Base-by-base conservation (phyloP, 2,888 invertebrate genomes). In the Harpalus rubripes region DNA sequence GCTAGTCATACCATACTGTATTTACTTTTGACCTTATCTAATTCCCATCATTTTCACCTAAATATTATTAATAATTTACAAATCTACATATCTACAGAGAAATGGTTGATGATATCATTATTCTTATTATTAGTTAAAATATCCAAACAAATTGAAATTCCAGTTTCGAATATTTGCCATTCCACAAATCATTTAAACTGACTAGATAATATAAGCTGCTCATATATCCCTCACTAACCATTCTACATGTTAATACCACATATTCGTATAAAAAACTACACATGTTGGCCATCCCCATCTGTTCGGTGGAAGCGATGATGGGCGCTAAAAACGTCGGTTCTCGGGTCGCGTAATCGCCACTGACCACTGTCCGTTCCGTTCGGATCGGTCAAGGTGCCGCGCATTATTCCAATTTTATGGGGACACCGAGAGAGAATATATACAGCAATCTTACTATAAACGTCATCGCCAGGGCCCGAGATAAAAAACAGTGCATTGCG, bases 361-460 rank as follows among this genome's bases (percentile, higher is more conserved):
- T 74, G 72, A 74, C 72, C 72, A 16, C 72, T 26, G 58, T 78
- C 58, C 22, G 78, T 32, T 32, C 32, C 32, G 32, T 32, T 32
- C 32, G 5, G 32, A 32, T 83, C 86, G 86, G 87, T 85, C 86
- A 86, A 86, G 87, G 87, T 86, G 84, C 84, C 41, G 15, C 8
- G 72, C 72, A 74, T 74, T 87, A 87, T 87, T 86, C 87, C 85
- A 86, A 85, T 85, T 87, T 87, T 87, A 87, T 87, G 87, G 65
- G 68, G 26, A 68, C 68, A 68, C 68, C 5, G 68, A 68, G 68
- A 81, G 68, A 68, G 68, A 81, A 86, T 86, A 85, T 86, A 87
- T 87, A 86, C 86, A 86, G 85, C 86, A 85, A 86, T 85, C 86
- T 85, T 84, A 87, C 87, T 87, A 87, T 87, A 87, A 87, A 87